These are phyloP conservation scores for Percina caprodes DNA, from an alignment of 2,113 vertebrate species.

Conservation along the genomic window DNA sequence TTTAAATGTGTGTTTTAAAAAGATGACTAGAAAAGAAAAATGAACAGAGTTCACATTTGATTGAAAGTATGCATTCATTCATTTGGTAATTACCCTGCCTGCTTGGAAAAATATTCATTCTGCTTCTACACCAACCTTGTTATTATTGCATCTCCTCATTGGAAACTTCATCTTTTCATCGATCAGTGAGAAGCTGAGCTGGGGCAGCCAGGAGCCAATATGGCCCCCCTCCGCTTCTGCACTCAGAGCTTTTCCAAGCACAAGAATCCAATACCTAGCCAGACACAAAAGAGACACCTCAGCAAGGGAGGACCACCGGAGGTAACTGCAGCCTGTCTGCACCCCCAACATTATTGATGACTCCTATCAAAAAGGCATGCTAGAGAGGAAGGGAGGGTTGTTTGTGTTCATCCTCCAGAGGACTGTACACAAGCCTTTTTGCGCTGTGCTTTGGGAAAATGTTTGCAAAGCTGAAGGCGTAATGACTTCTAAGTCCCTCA, in stretches of 20 bases:
- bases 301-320: conserved; percentile 56
- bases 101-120: conserved; percentile 36
- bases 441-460: conserved; percentile 29
- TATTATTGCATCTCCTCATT: not conserved
- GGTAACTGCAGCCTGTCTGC: conserved; percentile 54
- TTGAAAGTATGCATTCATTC: not conserved
- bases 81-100: not conserved
- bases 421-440: conserved; percentile 16
- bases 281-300: conserved; percentile 76
- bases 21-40: conserved; percentile 5
- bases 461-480: conserved; percentile 6
- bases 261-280: conserved; percentile 74
- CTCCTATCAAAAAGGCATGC: conserved; percentile 46
- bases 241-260: conserved; percentile 65
- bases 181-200: conserved; percentile 68
- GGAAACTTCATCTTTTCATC: conserved; percentile 11
- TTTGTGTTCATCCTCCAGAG: conserved; percentile 20
- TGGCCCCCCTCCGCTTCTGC: conserved; percentile 65
- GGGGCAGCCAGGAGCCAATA: conserved; percentile 79
- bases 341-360: conserved; percentile 57
- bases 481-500: not conserved
- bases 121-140: not conserved
- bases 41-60: conserved; percentile 1
- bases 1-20: not conserved
- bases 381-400: not conserved